Evolutionary conservation across 2,888 invertebrate species (phyloP).

Genomic region (Adelphocoris suturalis): DNA sequence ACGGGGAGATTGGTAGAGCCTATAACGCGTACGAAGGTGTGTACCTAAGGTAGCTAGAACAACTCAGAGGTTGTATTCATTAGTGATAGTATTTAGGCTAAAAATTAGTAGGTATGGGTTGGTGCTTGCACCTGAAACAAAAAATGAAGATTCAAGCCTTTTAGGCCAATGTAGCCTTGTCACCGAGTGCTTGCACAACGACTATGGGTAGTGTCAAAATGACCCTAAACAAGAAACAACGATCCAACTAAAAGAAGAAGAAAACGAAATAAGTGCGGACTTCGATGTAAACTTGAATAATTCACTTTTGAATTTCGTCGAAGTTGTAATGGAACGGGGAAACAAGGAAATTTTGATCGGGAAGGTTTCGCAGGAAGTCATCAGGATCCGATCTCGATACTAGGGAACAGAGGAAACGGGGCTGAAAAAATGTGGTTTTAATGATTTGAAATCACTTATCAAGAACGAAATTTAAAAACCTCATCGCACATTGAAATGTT

Average conservation of each 20-base stretch:
- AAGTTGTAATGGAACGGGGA: background rate
- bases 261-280: background rate
- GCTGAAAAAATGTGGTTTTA: background rate
- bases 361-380: conserved; percentile 13
- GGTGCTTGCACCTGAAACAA: background rate
- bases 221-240: background rate
- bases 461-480: background rate
- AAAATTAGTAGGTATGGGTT: no score
- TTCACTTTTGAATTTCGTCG: background rate
- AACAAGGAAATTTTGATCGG: background rate
- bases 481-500: background rate
- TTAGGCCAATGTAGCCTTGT: background rate
- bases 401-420: background rate
- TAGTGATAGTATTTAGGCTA: no score
- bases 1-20: no score
- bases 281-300: background rate
- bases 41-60: no score
- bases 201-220: background rate
- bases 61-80: no score
- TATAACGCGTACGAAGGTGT: no score
- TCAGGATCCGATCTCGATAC: background rate
- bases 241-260: background rate
- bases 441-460: background rate
- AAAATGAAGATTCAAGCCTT: background rate
- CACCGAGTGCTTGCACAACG: conserved; percentile 6